phyloP scores from a whole-genome alignment of 2,888 invertebrate genomes.

The Acanthosepion lycidas region DNA sequence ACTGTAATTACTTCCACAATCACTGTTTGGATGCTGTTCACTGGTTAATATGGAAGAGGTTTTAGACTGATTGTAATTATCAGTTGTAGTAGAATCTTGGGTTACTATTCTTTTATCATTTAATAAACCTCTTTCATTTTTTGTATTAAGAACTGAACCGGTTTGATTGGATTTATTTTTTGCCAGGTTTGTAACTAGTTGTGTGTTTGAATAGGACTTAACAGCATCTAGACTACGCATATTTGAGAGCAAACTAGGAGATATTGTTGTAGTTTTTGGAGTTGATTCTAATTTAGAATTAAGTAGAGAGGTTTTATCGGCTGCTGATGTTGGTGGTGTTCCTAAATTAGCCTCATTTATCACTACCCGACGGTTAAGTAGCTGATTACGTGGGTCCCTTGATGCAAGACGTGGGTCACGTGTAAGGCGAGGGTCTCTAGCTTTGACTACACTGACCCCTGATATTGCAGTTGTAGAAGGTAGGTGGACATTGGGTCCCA shows the following conservation, averaged over 20 bases:
- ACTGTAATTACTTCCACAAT: neutral
- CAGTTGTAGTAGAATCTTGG: neutral
- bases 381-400: slow-evolving; percentile 47
- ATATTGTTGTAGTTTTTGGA: neutral
- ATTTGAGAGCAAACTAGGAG: slow-evolving; percentile 4
- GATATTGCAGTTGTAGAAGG: neutral
- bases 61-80: neutral
- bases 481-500: neutral
- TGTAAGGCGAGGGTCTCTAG: slow-evolving; percentile 53
- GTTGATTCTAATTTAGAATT: neutral
- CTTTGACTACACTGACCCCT: slow-evolving; percentile 1
- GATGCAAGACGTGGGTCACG: slow-evolving; percentile 53
- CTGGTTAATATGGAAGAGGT: neutral
- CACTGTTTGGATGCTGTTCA: neutral
- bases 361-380: neutral
- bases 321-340: neutral
- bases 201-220: neutral
- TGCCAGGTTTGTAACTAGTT: neutral
- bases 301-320: neutral
- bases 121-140: neutral
- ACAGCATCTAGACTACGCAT: slow-evolving; percentile 38
- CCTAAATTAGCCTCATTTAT: neutral
- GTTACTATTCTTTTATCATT: neutral
- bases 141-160: neutral
- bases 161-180: neutral